A percentile compares a stretch with the other conserved stretches of the same genome.
phyloP scores from a whole-genome alignment of 2,888 invertebrate species.

The Carpatolechia fugitivella region DNA sequence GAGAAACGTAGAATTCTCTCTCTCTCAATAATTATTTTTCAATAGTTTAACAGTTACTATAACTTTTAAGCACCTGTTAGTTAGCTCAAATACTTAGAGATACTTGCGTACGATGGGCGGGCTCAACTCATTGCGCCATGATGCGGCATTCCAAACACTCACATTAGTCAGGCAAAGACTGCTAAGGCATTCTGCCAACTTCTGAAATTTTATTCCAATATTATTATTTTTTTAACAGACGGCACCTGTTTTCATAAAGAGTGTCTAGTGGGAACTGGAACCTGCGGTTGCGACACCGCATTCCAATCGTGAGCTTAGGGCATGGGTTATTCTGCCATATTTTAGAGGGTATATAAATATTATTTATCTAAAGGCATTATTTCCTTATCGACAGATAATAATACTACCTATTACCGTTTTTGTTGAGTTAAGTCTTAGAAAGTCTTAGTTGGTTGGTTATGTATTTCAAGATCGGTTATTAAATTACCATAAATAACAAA shows the following conservation, averaged over 20 bases:
- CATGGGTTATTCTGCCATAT: neutral
- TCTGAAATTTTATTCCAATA: neutral
- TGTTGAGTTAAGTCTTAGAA: too few species aligned
- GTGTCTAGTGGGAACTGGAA: neutral
- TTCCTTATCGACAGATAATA: too few species aligned
- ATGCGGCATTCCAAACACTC: neutral
- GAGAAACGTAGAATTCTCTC: too few species aligned
- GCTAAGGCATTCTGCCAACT: neutral
- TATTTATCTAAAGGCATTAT: too few species aligned
- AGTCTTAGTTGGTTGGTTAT: too few species aligned
- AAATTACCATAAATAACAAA: too few species aligned
- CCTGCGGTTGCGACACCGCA: slow-evolving; percentile 8
- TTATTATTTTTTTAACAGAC: neutral
- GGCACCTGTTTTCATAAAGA: neutral
- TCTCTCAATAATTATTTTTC: too few species aligned
- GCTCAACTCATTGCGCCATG: neutral
- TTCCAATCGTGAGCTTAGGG: neutral
- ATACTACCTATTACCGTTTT: too few species aligned
- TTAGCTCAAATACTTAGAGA: too few species aligned
- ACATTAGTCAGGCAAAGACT: neutral
- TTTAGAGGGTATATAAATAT: too few species aligned
- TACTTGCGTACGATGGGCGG: neutral
- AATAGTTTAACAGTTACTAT: neutral
- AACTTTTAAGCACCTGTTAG: neutral
- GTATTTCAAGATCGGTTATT: too few species aligned